Percentiles rank a stretch among this genome's conserved stretches.
These are phyloP conservation scores for Oedothorax gibbosus DNA, from an alignment of 1,140 invertebrate species.

Conservation along the genomic window DNA sequence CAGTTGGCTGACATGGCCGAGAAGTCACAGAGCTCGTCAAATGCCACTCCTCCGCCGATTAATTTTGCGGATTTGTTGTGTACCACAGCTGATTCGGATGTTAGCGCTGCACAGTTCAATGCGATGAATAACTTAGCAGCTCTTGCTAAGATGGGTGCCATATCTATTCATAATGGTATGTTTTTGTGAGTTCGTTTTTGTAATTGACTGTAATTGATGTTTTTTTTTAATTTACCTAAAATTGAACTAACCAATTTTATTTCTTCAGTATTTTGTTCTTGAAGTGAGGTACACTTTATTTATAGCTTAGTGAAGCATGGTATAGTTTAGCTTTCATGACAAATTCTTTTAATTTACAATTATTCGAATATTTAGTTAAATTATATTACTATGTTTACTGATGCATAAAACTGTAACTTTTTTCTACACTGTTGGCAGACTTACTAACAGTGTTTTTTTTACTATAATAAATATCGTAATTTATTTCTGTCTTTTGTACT, in stretches of 20 bases:
- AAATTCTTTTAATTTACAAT: too few species aligned
- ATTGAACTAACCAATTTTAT: too few species aligned
- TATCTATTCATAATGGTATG: conserved; percentile 61
- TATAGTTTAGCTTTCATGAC: too few species aligned
- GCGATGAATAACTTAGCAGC: conserved; percentile 88
- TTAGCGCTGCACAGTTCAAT: conserved; percentile 68
- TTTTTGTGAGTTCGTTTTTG: not conserved
- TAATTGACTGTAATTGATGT: not conserved
- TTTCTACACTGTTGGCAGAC: too few species aligned
- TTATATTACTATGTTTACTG: too few species aligned
- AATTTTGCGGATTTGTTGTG: conserved; percentile 62
- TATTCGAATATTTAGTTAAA: too few species aligned
- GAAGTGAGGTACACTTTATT: too few species aligned
- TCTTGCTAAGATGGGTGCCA: conserved; percentile 82
- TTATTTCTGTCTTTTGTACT: not conserved
- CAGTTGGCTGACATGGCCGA: conserved; percentile 62
- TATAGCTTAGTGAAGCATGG: too few species aligned
- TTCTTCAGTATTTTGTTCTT: too few species aligned
- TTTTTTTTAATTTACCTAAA: too few species aligned
- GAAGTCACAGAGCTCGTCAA: conserved; percentile 67
- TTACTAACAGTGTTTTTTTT: too few species aligned
- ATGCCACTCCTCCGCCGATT: conserved; percentile 62
- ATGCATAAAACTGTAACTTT: too few species aligned
- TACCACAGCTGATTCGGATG: conserved; percentile 66
- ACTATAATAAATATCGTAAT: not conserved